Evolutionary conservation across 2,797 vertebrate genomes (phyloP), one percentile per base, ranked within the genome.

Genomic region (Valencia hispanica): DNA sequence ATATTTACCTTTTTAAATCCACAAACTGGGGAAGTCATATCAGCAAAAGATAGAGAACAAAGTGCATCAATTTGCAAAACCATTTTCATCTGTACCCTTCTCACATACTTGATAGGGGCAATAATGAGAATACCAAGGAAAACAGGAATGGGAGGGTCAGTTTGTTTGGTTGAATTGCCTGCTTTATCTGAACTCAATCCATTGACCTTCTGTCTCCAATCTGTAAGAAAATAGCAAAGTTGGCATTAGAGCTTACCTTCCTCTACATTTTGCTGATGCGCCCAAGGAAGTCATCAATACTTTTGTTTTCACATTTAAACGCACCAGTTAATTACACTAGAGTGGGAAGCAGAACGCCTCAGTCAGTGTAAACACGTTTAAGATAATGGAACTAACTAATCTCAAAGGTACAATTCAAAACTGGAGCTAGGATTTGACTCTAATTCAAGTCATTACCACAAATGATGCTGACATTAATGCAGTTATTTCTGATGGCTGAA

Each of bases 161-260:
- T 74, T 79, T 79, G 73, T 83, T 72, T 71, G 57, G 74, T 82
- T 75, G 86, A 85, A 89, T 77, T 77, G 77, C 89, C 84, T 78
- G 79, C 72, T 87, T 91, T 84, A 79, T 85, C 85, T 87, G 77
- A 69, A 68, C 72, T 88, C 82, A 72, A 51, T 89, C 79, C 74
- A 89, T 87, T 84, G 92, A 94, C 84, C 84, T 91, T 82, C 86
- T 85, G 86, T 80, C 86, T 79, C 53, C 53, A 45, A 76, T 85
- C 78, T 79, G 15, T 72, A 61, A 68, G 50, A 84, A 82, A 84
- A 83, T 41, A 79, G 83, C 75, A 70, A 77, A 72, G 83, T 77
- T 84, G 75, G 79, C 25, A 50, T 83, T 84, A 82, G 74, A 84
- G 80, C 50, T 79, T 79, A 39, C 22, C 66, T 30, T 65, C 75